These are phyloP conservation scores for Euclidia mi DNA, from an alignment of 2,888 invertebrate species.

Conservation along the genomic window DNA sequence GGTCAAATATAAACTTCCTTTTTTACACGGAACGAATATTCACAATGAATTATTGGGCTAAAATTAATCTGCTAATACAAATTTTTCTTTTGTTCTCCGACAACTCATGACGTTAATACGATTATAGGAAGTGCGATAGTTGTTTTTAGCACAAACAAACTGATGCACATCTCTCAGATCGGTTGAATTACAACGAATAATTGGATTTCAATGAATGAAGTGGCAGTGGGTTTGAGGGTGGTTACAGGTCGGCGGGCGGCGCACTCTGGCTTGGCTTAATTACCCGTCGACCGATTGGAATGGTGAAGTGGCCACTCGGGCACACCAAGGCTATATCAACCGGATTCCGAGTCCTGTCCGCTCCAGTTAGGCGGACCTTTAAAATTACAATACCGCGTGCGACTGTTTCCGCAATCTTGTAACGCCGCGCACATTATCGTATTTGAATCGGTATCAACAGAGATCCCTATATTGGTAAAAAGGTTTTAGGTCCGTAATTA, in stretches of 20 bases:
- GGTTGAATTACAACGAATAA: conserved; percentile 31
- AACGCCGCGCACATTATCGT: conserved; percentile 29
- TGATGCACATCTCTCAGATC: conserved; percentile 9
- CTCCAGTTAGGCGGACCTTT: conserved; percentile 87
- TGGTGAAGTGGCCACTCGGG: conserved; percentile 87
- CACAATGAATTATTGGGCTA: conserved; percentile 35
- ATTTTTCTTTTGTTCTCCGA: conserved; percentile 30
- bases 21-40: conserved; percentile 53
- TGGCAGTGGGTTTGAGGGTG: conserved; percentile 56
- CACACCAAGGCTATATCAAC: conserved; percentile 86
- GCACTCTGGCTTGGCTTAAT: conserved; percentile 76
- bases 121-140: conserved; percentile 16
- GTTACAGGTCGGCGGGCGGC: conserved; percentile 70
- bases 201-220: conserved; percentile 43
- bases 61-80: conserved; percentile 29
- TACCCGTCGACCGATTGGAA: conserved; percentile 83
- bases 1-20: conserved; percentile 36
- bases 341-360: conserved; percentile 86
- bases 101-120: conserved; percentile 16
- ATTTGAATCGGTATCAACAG: conserved; percentile 14
- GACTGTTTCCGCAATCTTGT: conserved; percentile 80
- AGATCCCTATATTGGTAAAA: conserved; percentile 32
- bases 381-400: conserved; percentile 68
- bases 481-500: conserved; percentile 60
- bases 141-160: conserved; percentile 3